Base-by-base conservation (phyloP, 2,888 invertebrate species). In the Campoplex nolae region DNA sequence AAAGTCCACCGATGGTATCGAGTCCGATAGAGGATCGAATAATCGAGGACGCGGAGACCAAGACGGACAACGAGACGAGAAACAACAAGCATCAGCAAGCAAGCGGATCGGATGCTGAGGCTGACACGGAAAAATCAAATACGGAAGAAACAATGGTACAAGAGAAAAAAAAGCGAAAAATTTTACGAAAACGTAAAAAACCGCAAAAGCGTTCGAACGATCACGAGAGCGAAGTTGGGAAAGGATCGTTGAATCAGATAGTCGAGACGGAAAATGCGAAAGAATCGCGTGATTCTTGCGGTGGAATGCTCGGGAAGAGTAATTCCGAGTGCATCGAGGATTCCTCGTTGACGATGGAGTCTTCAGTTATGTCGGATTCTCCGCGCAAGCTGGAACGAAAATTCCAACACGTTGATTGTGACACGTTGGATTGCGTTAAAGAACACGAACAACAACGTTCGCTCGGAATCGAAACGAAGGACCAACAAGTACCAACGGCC, bases 121-220 rank as follows among this genome's bases (percentile, higher is more conserved):
- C 95, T 0, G 95, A 95, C 77, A 94, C 94, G 11, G 95, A 95
- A 84, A 94, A 94, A 95, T 89, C 96, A 93, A 90, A 95, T 91
- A 89, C 96, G 94, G 83, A 96, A 95, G 92, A 96, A 95, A 92
- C 95, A 94, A 90, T 95, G 94, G 48, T 92, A 94, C 88, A 94
- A 81, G 93, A 94, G 87, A 96, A 95, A 93, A 96, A 95, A 95
- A 96, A 95, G 90, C 93, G 95, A 80, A 97, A 97, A 92, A 95
- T 96, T 13, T 95, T 96, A 91, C 95, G 96, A 91, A 96, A 96
- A 93, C 95, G 96, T 54, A 96, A 96, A 90, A 96, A 96, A 93
- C 95, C 95, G 3, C 94, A 93, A 70, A 95, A 95, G 82, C 93
- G 93, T 35, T 86, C 83, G 7, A 76, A 56, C 8, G 87, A 79